Evolutionary conservation across 2,888 invertebrate genomes (phyloP).

Genomic region (Andrena fulva): DNA sequence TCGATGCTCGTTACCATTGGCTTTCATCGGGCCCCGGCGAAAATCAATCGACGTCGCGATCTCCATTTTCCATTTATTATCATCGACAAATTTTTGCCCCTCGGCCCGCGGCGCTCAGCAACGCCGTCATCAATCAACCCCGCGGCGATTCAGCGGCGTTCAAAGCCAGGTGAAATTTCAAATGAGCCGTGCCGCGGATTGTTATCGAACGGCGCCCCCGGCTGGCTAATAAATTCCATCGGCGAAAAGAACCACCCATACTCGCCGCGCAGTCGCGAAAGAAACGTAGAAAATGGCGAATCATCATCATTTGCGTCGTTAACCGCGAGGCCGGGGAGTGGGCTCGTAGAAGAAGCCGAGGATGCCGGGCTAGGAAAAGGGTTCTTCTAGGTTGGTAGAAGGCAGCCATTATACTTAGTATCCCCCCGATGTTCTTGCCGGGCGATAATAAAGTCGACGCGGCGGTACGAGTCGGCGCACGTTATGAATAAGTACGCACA

Average conservation of each 20-base stretch:
- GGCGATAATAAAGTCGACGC: constrained; percentile 70
- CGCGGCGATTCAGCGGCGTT: not conserved
- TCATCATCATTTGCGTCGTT: constrained; percentile 59
- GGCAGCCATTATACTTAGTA: constrained; percentile 64
- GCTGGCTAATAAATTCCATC: constrained; percentile 29
- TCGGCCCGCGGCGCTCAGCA: constrained; percentile 1
- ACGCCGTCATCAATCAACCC: constrained; percentile 39
- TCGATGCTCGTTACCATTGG: constrained; percentile 34
- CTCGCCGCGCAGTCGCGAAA: constrained; percentile 12
- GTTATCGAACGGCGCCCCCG: not conserved
- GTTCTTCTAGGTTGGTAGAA: constrained; percentile 55
- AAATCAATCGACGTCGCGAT: constrained; percentile 54
- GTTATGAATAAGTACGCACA: constrained; percentile 70
- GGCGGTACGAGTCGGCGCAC: constrained; percentile 56
- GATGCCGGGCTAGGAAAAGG: constrained; percentile 32
- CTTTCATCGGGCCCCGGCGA: constrained; percentile 34
- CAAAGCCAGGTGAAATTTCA: constrained; percentile 31
- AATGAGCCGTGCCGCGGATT: constrained; percentile 7
- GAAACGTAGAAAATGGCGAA: constrained; percentile 52
- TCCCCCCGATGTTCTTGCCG: constrained; percentile 65
- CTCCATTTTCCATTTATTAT: constrained; percentile 40
- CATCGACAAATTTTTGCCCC: constrained; percentile 36
- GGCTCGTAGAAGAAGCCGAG: constrained; percentile 36
- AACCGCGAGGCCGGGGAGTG: constrained; percentile 47
- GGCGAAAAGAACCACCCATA: constrained; percentile 16